Base-by-base conservation (phyloP, 2,113 vertebrate species). In the Catharus minimus region DNA sequence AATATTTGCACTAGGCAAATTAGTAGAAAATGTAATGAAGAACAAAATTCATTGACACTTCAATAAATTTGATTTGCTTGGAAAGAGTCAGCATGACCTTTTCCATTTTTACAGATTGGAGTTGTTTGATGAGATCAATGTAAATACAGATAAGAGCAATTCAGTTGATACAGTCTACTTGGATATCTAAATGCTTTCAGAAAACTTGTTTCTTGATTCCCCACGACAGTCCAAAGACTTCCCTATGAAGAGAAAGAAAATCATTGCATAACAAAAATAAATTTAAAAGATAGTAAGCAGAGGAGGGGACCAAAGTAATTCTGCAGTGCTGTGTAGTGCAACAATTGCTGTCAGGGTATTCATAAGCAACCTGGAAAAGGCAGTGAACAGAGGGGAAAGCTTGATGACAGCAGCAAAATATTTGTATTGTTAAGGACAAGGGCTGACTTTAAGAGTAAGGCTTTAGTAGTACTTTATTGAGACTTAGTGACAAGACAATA, bases 51-150 rank as follows among this genome's bases (percentile, higher is more conserved):
- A 62, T 41, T 73, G 74, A 39, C 33, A 79, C 46, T 50, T 90
- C 19, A 76, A 57, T 91, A 86, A 82, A 91, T 68, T 78, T 76
- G 17, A 92, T 94, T 85, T 85, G 47, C 41, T 27, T 38, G 23
- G 32, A 32, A 90, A 68, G n/a, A 88, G 56, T 74, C 61, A 78
- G 57, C 17, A 64, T 56, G 49, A 88, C 49, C 69, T 84, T 86
- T 89, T 83, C 57, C 15, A 61, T 84, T 94, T 79, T 67, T 90
- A 46, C 14, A 3, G 68, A 33, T 36, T 82, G 38, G 53, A 30
- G 36, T 49, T 83, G n/a, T 83, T 75, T 78, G 36, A 79, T 0
- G 0, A 89, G 46, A 60, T 92, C 66, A 68, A 18, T 2, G 13
- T 72, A 74, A 32, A 21, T 27, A 41, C 0, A 68, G 81, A 33